These are phyloP conservation scores for Ageneiosus marmoratus DNA, from an alignment of 2,113 vertebrate species.

Conservation along the genomic window DNA sequence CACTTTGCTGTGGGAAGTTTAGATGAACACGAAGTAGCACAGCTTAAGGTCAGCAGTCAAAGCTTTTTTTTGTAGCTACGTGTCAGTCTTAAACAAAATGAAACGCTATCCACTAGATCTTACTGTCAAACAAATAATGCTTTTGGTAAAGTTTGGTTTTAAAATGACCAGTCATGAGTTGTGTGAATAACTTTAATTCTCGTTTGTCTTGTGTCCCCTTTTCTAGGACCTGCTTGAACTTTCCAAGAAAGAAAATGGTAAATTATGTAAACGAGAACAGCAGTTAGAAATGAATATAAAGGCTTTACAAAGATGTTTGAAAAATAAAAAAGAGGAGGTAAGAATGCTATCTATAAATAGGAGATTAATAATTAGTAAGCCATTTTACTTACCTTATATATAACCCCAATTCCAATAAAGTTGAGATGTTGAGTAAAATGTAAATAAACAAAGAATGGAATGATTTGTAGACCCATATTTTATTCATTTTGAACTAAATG, in stretches of 20 bases:
- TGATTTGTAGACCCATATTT: too few relatives aligned
- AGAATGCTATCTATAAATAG: conserved; percentile 36
- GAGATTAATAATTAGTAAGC: too few relatives aligned
- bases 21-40: conserved; percentile 88
- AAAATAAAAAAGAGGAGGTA: conserved; percentile 97
- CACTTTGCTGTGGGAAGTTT: conserved; percentile 79
- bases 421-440: too few relatives aligned
- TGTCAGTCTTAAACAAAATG: background rate
- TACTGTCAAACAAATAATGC: background rate
- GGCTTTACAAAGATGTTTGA: conserved; percentile 86
- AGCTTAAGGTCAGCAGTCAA: conserved; percentile 86
- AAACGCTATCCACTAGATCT: too few relatives aligned
- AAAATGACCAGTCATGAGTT: background rate
- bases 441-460: too few relatives aligned
- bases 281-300: conserved; percentile 88
- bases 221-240: conserved; percentile 87
- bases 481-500: too few relatives aligned
- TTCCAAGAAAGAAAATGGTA: conserved; percentile 85
- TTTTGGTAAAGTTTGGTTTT: background rate
- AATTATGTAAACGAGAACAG: conserved; percentile 87
- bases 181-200: background rate
- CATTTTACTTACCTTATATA: background rate
- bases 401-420: too few relatives aligned
- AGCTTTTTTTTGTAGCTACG: background rate
- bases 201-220: background rate